Conservation (phyloP, 2,888 invertebrate species). For the Noctua comes region DNA sequence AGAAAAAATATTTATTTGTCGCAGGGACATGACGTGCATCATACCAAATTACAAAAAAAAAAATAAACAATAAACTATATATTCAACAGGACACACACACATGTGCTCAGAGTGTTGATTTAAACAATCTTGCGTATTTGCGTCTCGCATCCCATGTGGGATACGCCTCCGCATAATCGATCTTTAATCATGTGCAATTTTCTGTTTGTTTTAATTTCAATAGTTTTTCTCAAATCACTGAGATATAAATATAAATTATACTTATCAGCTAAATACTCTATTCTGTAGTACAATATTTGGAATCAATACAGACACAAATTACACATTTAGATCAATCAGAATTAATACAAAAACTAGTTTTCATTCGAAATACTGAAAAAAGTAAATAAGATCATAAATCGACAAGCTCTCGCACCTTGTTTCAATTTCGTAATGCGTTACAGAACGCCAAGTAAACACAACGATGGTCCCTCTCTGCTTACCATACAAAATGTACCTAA, state of each 20-base stretch:
- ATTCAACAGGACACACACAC: too few species aligned
- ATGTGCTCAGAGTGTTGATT: too few species aligned
- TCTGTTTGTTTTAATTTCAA: conserved; percentile 1
- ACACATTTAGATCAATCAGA: conserved; percentile 40
- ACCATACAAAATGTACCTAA: neutral
- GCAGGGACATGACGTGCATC: too few species aligned
- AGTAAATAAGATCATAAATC: neutral
- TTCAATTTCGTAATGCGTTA: neutral
- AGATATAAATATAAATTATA: conserved; percentile 45
- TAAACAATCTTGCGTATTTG: neutral
- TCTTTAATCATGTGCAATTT: neutral
- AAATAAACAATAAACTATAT: too few species aligned
- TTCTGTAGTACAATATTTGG: conserved; percentile 45
- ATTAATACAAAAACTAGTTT: conserved; percentile 19
- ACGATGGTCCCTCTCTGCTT: conserved; percentile 13
- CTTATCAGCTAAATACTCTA: conserved; percentile 33
- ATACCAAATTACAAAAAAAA: too few species aligned
- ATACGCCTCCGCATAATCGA: neutral
- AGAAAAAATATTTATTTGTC: too few species aligned
- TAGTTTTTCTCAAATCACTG: conserved; percentile 19
- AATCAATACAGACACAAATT: conserved; percentile 41
- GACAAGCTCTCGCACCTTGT: conserved; percentile 13
- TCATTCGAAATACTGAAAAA: conserved; percentile 45
- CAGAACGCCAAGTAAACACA: conserved; percentile 1
- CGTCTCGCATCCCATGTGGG: neutral